Evolutionary conservation across 2,888 invertebrate genomes (phyloP).

Genomic region (Plusia festucae): DNA sequence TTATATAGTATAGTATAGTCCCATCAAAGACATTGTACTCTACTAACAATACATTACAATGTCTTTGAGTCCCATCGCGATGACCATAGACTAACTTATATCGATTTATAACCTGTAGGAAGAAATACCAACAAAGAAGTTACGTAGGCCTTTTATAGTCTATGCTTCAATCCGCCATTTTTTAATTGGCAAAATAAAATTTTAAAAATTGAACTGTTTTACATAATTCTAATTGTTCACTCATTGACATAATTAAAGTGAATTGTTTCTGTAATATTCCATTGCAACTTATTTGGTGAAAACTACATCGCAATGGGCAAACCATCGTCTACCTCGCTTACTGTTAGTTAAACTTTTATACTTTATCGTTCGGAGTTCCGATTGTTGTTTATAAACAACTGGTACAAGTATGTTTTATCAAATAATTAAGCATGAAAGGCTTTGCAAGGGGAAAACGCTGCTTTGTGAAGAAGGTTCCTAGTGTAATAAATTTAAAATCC

Average conservation of each 20-base stretch:
- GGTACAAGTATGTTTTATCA: constrained; percentile 60
- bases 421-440: constrained; percentile 50
- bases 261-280: constrained; percentile 5
- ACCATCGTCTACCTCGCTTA: constrained; percentile 62
- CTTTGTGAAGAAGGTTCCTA: constrained; percentile 20
- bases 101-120: constrained; percentile 19
- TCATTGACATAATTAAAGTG: constrained; percentile 17
- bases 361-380: constrained; percentile 31
- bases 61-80: not conserved
- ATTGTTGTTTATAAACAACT: constrained; percentile 48
- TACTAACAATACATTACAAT: no score
- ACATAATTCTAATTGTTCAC: constrained; percentile 14
- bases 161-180: constrained; percentile 17
- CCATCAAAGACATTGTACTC: no score
- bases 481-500: constrained; percentile 6
- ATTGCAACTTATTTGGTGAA: constrained; percentile 6
- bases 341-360: constrained; percentile 70
- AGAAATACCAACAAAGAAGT: not conserved
- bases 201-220: constrained; percentile 43
- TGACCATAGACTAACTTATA: not conserved
- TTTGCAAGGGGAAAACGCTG: constrained; percentile 34
- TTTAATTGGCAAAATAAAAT: constrained; percentile 24
- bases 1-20: no score
- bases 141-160: not conserved
- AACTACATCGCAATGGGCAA: constrained; percentile 67